Conservation (phyloP, 30 jellyfish, hydroid and myxozoan genomes). For the Hydra vulgaris region DNA sequence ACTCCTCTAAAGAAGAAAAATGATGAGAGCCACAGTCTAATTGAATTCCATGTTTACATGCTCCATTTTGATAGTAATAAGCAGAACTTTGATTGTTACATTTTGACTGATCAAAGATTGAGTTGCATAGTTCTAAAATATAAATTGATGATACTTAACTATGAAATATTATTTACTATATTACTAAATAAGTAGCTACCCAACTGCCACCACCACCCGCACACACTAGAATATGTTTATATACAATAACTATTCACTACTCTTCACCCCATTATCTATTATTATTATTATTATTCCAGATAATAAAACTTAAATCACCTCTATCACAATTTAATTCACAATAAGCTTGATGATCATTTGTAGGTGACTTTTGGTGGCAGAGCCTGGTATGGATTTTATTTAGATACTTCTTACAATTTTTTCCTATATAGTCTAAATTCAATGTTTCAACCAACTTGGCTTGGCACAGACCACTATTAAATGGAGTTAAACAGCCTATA, state of each 20-base stretch:
- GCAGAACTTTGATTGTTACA: not conserved
- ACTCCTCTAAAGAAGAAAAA: not conserved
- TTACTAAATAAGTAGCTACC: not conserved
- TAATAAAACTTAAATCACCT: not conserved
- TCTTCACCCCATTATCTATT: too few relatives aligned
- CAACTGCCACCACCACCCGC: too few relatives aligned
- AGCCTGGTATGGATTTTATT: too few relatives aligned
- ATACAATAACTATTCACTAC: too few relatives aligned
- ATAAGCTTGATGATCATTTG: not conserved
- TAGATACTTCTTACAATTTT: not conserved
- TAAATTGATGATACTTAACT: not conserved
- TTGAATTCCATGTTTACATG: not conserved
- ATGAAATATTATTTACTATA: too few relatives aligned
- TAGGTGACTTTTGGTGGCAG: not conserved
- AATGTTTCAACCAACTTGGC: not conserved
- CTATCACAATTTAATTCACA: not conserved
- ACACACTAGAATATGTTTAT: too few relatives aligned
- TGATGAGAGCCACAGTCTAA: constrained; percentile 8
- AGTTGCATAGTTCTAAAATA: constrained; percentile 1
- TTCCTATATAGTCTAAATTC: not conserved
- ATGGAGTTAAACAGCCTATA: not conserved
- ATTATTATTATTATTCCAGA: too few relatives aligned
- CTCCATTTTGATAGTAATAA: constrained; percentile 2
- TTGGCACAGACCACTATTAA: not conserved
- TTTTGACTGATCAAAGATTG: not conserved